Evolutionary conservation across 2,113 vertebrate genomes (phyloP).

Genomic region (Mus spicilegus): DNA sequence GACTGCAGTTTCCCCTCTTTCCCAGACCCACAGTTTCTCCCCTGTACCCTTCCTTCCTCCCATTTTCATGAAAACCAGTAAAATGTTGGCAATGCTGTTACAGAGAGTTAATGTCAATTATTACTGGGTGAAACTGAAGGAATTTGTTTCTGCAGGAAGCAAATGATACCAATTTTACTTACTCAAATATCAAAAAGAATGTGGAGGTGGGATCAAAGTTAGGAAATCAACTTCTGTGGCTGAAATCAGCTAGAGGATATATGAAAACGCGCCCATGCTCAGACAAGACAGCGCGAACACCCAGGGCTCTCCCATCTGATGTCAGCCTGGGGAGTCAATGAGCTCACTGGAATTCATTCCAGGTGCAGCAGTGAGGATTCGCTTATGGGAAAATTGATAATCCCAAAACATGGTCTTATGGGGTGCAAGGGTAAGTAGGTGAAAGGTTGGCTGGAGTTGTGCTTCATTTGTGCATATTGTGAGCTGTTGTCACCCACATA

Average conservation of each 20-base stretch:
- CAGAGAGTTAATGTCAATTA: not conserved
- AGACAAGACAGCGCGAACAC: not conserved
- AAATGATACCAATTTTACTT: not conserved
- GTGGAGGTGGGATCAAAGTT: not conserved
- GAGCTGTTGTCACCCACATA: not conserved
- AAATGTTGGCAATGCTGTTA: not conserved
- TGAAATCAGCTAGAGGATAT: not conserved
- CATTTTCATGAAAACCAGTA: not conserved
- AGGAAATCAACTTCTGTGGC: not conserved
- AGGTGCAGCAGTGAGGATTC: not conserved
- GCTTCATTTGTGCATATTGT: not conserved
- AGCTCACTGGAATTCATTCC: not conserved
- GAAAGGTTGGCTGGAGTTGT: not conserved
- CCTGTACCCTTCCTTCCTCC: fast-evolving
- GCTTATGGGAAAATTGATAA: not conserved
- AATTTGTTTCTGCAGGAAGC: not conserved
- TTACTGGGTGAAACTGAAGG: not conserved
- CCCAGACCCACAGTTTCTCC: not conserved
- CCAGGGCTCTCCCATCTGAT: too few relatives aligned
- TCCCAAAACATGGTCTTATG: not conserved
- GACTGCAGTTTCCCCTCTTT: not conserved
- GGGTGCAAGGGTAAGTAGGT: not conserved
- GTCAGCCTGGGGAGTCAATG: not conserved
- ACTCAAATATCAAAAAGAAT: not conserved
- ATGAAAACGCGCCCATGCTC: not conserved